These are phyloP conservation scores for Helicolenus hilgendorfi DNA, from an alignment of 2,797 vertebrate species.

Conservation along the genomic window DNA sequence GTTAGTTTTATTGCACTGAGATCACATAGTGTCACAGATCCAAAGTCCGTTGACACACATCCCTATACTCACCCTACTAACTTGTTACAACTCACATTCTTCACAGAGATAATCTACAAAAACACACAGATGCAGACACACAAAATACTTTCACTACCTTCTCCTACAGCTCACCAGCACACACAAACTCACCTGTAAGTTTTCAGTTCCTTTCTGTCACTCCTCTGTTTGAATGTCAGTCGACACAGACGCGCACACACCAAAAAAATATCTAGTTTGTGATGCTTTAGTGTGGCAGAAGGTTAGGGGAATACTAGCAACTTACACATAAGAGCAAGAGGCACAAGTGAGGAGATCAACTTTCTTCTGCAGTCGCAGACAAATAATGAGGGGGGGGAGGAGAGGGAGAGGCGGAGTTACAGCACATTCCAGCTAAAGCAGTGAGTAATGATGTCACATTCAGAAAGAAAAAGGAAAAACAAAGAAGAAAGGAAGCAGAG, in stretches of 20 bases:
- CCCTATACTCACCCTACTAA: not conserved
- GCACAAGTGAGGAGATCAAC: slow-evolving; percentile 61
- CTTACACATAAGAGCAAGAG: slow-evolving; percentile 40
- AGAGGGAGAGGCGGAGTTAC: slow-evolving; percentile 73
- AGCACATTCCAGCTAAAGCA: slow-evolving; percentile 83
- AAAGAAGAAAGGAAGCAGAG: slow-evolving; percentile 38
- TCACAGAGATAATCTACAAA: not conserved
- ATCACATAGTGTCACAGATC: slow-evolving; percentile 10
- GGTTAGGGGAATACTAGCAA: not conserved
- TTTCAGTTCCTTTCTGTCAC: slow-evolving; percentile 48
- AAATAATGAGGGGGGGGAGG: slow-evolving; percentile 76
- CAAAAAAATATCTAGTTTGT: not conserved
- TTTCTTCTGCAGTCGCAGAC: slow-evolving; percentile 65
- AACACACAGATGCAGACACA: slow-evolving; percentile 20
- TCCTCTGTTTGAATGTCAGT: slow-evolving; percentile 37
- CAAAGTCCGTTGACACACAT: slow-evolving; percentile 60
- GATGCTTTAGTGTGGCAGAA: not conserved
- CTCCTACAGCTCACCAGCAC: not conserved
- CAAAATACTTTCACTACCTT: slow-evolving; percentile 47
- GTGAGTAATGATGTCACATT: slow-evolving; percentile 85
- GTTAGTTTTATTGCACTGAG: not conserved
- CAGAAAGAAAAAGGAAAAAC: slow-evolving; percentile 57
- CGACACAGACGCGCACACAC: not conserved
- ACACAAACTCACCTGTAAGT: slow-evolving; percentile 63
- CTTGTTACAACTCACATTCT: not conserved